Conservation (phyloP, 2,113 vertebrate species). For the Nannospalax galili region DNA sequence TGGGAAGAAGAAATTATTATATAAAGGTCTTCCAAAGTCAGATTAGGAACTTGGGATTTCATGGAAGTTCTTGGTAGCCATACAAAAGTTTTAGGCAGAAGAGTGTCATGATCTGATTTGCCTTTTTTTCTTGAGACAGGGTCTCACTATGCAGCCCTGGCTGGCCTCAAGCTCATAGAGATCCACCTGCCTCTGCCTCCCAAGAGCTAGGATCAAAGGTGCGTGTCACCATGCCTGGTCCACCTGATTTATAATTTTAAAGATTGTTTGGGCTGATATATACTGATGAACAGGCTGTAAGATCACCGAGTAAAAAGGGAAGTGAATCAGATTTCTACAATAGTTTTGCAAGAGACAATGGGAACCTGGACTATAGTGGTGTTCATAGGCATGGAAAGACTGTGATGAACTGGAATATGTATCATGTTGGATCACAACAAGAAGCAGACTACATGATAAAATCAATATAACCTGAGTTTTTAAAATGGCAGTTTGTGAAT, state of each 20-base stretch:
- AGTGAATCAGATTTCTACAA: not conserved
- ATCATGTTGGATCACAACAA: not conserved
- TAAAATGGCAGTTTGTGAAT: constrained; percentile 56
- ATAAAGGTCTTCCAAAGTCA: constrained; percentile 3
- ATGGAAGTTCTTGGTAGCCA: constrained; percentile 9
- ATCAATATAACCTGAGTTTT: constrained; percentile 49
- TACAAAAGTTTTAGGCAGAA: constrained; percentile 8
- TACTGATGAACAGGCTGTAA: not conserved
- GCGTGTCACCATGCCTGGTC: too few relatives aligned
- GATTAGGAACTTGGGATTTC: not conserved
- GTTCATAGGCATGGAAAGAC: not conserved
- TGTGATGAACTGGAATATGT: not conserved
- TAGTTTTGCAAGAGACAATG: not conserved
- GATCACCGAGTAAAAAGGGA: not conserved
- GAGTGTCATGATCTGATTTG: constrained; percentile 3
- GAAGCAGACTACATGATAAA: not conserved
- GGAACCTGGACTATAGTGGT: not conserved
- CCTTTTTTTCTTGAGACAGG: not conserved
- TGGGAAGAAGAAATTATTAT: not conserved
- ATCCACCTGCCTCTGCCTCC: too few relatives aligned
- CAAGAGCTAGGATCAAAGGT: too few relatives aligned
- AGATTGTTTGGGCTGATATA: not conserved
- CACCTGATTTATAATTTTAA: constrained; percentile 18
- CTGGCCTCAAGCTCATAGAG: too few relatives aligned
- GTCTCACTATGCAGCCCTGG: too few relatives aligned